Percentiles rank a stretch among this genome's conserved stretches.
phyloP scores from a whole-genome alignment of 2,797 vertebrate genomes.

The Takifugu ocellatus region DNA sequence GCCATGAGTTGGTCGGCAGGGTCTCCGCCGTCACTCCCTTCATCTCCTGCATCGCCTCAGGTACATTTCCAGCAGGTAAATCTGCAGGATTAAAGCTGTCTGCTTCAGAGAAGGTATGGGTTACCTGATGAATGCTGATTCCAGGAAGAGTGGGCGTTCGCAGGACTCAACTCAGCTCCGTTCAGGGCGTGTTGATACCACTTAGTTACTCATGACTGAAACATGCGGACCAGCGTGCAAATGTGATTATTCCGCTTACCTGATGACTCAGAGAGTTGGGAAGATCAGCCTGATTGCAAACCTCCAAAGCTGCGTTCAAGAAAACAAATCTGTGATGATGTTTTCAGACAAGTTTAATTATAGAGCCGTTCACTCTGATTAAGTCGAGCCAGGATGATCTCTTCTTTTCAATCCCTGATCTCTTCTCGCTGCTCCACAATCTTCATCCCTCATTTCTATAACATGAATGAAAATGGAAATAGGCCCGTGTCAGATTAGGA shows the following conservation, averaged over 20 bases:
- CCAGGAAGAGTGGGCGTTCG: constrained; percentile 3
- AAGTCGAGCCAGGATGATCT: constrained; percentile 33
- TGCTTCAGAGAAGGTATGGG: constrained; percentile 18
- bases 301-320: not conserved
- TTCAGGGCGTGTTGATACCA: too few species aligned
- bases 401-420: constrained; percentile 26
- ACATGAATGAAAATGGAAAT: constrained; percentile 38
- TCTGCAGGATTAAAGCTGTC: constrained; percentile 41
- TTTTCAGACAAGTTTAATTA: constrained; percentile 21
- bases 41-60: constrained; percentile 28
- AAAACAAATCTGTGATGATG: too few species aligned
- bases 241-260: too few species aligned
- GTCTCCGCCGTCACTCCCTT: constrained; percentile 19
- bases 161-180: constrained; percentile 10
- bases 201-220: too few species aligned
- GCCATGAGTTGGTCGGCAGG: not conserved
- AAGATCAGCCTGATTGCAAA: not conserved
- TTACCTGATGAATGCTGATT: constrained; percentile 37
- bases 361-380: constrained; percentile 31
- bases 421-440: constrained; percentile 14
- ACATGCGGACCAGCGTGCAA: too few species aligned
- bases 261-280: constrained; percentile 1
- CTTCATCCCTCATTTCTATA: constrained; percentile 29
- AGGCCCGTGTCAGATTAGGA: constrained; percentile 46
- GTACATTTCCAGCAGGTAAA: constrained; percentile 44